Percentiles rank a stretch among this genome's conserved stretches.
These are phyloP conservation scores for Megastigmus dorsalis DNA, from an alignment of 2,888 invertebrate genomes.

Conservation along the genomic window DNA sequence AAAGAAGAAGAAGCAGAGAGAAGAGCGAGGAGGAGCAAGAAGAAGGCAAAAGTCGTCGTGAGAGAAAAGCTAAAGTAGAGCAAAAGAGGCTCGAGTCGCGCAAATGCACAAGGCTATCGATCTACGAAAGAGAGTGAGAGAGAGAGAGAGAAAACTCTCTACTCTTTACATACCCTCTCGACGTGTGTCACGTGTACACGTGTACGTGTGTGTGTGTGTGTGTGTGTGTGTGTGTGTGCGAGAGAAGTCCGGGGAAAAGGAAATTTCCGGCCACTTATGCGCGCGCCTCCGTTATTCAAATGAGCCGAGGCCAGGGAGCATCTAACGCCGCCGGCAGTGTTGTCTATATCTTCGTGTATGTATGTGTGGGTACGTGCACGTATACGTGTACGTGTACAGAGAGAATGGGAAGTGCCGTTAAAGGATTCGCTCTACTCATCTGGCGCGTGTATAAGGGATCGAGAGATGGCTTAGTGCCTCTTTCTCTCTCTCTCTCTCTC, in stretches of 20 bases:
- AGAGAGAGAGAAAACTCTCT: neutral
- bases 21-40: too few relatives aligned
- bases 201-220: neutral
- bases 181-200: neutral
- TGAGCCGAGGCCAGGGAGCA: slow-evolving; percentile 57
- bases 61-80: too few relatives aligned
- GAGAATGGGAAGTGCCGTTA: neutral
- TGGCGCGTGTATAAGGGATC: neutral
- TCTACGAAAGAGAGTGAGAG: neutral
- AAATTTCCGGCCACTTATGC: slow-evolving; percentile 51
- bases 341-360: too few relatives aligned
- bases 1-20: too few relatives aligned
- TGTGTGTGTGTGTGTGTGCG: neutral
- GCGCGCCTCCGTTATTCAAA: slow-evolving; percentile 58
- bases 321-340: too few relatives aligned
- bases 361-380: neutral
- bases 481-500: too few relatives aligned
- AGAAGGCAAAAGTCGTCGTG: too few relatives aligned
- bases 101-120: slow-evolving; percentile 11
- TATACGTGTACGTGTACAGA: neutral
- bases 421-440: too few relatives aligned
- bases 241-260: slow-evolving; percentile 30
- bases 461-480: neutral
- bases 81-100: too few relatives aligned
- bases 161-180: neutral